Evolutionary conservation across 2,113 vertebrate genomes (phyloP), one percentile per base, ranked within the genome.

Genomic region (Ramphastos sulfuratus): DNA sequence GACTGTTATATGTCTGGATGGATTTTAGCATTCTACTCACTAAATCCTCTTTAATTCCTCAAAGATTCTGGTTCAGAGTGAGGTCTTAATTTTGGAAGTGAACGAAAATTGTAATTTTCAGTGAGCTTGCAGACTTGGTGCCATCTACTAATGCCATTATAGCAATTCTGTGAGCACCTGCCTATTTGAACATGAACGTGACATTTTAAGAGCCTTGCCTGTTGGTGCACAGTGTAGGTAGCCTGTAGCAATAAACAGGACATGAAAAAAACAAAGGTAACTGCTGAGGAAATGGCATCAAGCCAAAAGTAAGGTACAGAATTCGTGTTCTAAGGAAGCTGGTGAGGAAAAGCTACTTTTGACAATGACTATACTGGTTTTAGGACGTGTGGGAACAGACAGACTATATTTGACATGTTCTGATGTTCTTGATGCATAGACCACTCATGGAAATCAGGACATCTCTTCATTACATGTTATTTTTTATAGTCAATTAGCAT

Each of bases 371-470:
- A 18, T 1, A 1, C 30, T 16, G 4, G 80, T 83, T 80, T 82
- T 27, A 52, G 37, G 25, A 33, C 7, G 17, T 46, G 9, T 35
- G 15, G 11, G 8, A 20, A 63, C 4, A 3, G 2, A 12, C 0
- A 5, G 11, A 28, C 19, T 37, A 20, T 88, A 31, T 28, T 52
- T 78, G 14, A 1, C 12, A 18, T 33, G 23, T 52, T 8, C 27
- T 58, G 30, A 66, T n/a, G 11, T 35, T 81, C 33, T 48, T 24
- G 27, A 66, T 44, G 56, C 8, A 59, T 2, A 82, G 63, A 69
- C 25, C 65, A 12, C 35, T 75, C 50, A 58, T 9, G 60, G 42
- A 91, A 37, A 15, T 58, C 50, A 69, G 44, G 13, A 61, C 8
- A 21, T 27, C 18, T 77, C 56, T 93, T 94, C 6, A 30, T 79